Evolutionary conservation across 2,797 vertebrate species (phyloP).

Genomic region (Sebastes cheni): DNA sequence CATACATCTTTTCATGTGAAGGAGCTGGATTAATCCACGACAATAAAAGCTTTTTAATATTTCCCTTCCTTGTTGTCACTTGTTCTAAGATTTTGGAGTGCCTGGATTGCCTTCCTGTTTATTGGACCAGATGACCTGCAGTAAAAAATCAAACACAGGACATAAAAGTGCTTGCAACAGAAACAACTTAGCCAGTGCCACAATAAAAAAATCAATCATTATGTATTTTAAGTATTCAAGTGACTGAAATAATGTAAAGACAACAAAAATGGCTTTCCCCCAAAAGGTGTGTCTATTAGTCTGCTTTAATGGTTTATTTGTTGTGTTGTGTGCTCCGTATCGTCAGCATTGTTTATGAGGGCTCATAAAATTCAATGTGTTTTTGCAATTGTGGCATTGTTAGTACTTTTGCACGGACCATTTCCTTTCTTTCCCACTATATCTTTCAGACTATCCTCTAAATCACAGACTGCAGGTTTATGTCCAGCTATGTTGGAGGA

Average conservation of each 20-base stretch:
- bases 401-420: not conserved
- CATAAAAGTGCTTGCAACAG: not conserved
- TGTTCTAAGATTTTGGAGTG: no score
- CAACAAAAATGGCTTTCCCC: not conserved
- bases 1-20: no score
- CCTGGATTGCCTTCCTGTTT: not conserved
- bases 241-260: not conserved
- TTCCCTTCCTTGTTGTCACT: not conserved
- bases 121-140: not conserved
- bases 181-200: not conserved
- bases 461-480: conserved; percentile 15
- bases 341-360: not conserved
- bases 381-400: not conserved
- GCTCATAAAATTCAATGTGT: not conserved
- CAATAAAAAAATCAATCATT: not conserved
- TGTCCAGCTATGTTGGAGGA: not conserved
- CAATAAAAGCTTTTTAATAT: not conserved
- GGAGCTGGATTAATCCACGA: not conserved
- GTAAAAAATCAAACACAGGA: not conserved
- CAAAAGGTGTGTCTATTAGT: not conserved
- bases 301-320: not conserved
- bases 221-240: not conserved
- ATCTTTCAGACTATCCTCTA: conserved; percentile 5
- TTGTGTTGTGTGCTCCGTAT: not conserved
- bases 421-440: conserved; percentile 4